Evolutionary conservation across 2,113 vertebrate species (phyloP), one percentile per base, ranked within the genome.

Genomic region (Lophotis ruficrista): DNA sequence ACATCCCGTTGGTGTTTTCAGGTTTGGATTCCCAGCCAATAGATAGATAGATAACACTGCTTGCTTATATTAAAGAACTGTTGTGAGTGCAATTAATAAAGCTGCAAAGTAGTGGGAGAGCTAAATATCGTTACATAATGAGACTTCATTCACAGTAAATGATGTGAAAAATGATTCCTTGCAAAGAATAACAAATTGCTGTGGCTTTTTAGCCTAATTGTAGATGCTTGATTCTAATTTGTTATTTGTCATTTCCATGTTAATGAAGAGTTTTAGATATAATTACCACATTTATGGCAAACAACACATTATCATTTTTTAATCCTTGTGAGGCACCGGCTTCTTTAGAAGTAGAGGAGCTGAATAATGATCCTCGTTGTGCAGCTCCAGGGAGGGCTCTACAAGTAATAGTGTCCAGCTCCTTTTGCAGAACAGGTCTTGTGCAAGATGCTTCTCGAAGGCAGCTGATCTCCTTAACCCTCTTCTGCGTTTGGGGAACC

Each of bases 201-300:
- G 0, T 78, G 91, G 89, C 83, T 96, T 96, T 92, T 94, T 84
- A 94, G 86, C 91, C 89, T 94, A 96, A 96, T 94, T 96, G 95
- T 79, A 85, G 94, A 89, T 82, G 77, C 91, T 96, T 84, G 83
- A 72, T 91, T 96, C 87, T 92, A 96, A 95, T 97, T 96, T 89
- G 92, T 93, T 94, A 76, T 93, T 93, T 96, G 95, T 83, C 86
- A 94, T 95, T 94, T 94, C 86, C 89, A 69, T 94, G 93, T 91
- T 92, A 96, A 96, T 94, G 92, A 95, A 95, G 88, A 94, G 95
- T 71, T 96, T 91, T 82, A 94, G 83, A 82, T 95, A 69, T 89
- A 96, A 94, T 96, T 96, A 92, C 77, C 0, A 0, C 70, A 58
- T 94, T 95, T 92, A 87, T 61, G 41, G 83, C 87, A 96, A 92